Conservation (phyloP, 2,113 vertebrate genomes). For the Eclectus roratus region DNA sequence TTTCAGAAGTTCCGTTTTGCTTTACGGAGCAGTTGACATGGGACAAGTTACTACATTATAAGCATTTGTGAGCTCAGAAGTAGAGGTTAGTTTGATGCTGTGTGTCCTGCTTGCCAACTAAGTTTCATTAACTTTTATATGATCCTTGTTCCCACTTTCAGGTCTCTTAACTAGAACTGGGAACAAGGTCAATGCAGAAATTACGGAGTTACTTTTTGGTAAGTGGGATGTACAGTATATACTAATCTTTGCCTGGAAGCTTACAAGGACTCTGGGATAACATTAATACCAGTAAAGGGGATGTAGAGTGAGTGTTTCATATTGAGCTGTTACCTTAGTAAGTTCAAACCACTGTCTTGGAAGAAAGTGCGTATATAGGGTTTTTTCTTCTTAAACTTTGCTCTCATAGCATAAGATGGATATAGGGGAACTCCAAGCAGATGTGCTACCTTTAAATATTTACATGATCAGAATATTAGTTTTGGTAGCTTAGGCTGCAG, state of each 20-base stretch:
- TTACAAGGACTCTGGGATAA: conserved; percentile 37
- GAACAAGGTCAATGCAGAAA: conserved; percentile 69
- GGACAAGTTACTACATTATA: background rate
- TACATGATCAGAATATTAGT: background rate
- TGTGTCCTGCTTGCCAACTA: conserved; percentile 59
- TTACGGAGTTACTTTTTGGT: conserved; percentile 65
- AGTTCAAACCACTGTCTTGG: background rate
- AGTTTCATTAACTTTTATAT: conserved; percentile 65
- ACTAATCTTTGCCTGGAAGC: conserved; percentile 62
- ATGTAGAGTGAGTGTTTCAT: background rate
- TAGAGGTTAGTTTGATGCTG: conserved; percentile 62
- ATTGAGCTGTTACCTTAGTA: background rate
- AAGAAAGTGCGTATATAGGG: background rate
- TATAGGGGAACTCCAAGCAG: background rate
- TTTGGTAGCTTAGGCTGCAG: background rate
- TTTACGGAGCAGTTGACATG: conserved; percentile 17
- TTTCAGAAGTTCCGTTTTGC: conserved; percentile 19
- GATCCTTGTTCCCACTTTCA: conserved; percentile 68
- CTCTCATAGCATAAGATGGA: background rate
- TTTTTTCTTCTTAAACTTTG: background rate
- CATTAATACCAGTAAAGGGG: background rate
- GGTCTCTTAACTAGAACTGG: conserved; percentile 69
- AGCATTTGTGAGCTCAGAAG: conserved; percentile 36
- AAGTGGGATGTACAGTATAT: conserved; percentile 65
- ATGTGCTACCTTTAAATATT: background rate